Base-by-base conservation (phyloP, 2,888 invertebrate species). In the Limenitis arthemis region DNA sequence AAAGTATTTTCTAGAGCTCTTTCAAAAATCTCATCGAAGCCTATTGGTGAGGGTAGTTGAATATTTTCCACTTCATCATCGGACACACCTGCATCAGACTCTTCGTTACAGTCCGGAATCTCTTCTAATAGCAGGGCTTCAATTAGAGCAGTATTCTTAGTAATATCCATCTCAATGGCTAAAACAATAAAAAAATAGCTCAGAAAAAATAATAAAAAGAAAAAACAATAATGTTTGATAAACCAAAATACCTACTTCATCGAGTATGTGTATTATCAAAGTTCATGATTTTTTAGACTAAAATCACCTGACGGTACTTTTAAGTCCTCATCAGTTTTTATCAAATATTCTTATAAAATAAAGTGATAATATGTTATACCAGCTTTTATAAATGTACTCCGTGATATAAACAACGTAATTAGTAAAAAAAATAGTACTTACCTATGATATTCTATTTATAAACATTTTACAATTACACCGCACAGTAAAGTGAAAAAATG, bases 71-170 rank as follows among this genome's bases (percentile, higher is more conserved):
- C 53, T 59, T 60, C 60, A 49, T 59, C 58, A 51, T 61, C 59
- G 47, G 59, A 62, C 34, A 54, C 54, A 56, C 49, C 60, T 49
- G 46, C 59, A 56, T 63, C 63, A 50, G 60, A 61, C 39, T 50
- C 55, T 53, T 59, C 58, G 56, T 53, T 11, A 44, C 61, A 61
- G 49, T 63, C 59, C 44, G 55, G 54, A 54, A 62, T 40, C 32
- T 61, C 61, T 61, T 61, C 59, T 50, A 61, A 53, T 47, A 63
- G 38, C 47, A 63, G 51, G 51, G 57, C 57, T 59, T 61, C 57
- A 52, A 60, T 56, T 33, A 60, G 58, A 52, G 55, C 60, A 47
- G 53, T 56, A 55, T 61, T 53, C 28, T 61, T 61, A 31, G 47
- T 44, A 56, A 59, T 54, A 54, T 58, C 50, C 58, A 58, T 54